Conservation (phyloP, 2,797 vertebrate species). For the Sus cebifrons region DNA sequence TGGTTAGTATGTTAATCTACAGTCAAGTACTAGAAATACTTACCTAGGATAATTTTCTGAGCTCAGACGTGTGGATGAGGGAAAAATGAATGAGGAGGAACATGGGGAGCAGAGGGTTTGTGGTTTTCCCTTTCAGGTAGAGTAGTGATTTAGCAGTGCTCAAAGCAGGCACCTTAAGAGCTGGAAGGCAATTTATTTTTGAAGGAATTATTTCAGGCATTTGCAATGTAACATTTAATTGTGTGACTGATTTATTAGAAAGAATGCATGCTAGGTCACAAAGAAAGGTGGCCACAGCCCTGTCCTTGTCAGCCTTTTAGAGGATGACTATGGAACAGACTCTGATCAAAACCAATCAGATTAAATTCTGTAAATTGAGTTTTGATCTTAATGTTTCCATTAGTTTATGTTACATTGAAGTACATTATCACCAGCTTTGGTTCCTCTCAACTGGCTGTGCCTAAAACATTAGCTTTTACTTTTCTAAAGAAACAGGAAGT, state of each 20-base stretch:
- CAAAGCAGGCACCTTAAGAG: background rate
- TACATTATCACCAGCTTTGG: background rate
- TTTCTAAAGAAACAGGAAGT: background rate
- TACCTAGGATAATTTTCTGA: background rate
- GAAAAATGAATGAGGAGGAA: background rate
- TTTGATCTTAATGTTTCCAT: background rate
- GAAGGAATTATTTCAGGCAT: background rate
- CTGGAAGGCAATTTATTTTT: background rate
- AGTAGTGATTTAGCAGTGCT: background rate
- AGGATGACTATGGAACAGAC: background rate
- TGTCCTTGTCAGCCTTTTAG: background rate
- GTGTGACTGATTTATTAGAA: background rate
- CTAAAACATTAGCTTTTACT: background rate
- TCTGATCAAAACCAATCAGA: background rate
- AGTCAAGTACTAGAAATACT: background rate
- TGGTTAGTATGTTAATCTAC: background rate
- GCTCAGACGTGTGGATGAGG: background rate
- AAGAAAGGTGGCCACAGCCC: background rate
- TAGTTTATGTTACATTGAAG: background rate
- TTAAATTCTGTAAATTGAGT: slow-evolving; percentile 13
- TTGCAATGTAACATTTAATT: background rate
- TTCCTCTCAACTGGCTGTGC: slow-evolving; percentile 12
- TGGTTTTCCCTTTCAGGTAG: background rate
- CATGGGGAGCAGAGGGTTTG: background rate
- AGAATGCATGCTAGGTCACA: background rate